phyloP scores from a whole-genome alignment of 2,888 invertebrate genomes.

The Drosophila tripunctata region DNA sequence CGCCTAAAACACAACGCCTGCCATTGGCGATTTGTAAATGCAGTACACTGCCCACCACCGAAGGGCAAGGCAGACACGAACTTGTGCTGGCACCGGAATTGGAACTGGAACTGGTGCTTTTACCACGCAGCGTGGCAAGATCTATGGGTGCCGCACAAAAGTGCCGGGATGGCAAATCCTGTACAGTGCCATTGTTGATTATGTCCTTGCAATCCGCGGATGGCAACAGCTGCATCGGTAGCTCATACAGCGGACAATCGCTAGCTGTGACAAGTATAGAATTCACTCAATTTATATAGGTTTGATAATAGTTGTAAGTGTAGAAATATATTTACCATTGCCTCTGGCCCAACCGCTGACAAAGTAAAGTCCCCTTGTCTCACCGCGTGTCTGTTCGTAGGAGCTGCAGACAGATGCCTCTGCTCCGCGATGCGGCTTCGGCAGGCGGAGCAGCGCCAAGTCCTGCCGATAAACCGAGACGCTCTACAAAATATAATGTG shows the following conservation, averaged over 20 bases:
- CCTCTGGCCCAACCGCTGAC: constrained; percentile 63
- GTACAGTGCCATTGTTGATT: constrained; percentile 13
- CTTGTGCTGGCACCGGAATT: neutral
- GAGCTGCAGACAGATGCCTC: constrained; percentile 49
- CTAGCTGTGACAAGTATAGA: constrained; percentile 22
- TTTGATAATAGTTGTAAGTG: too few species aligned
- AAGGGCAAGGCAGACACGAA: constrained; percentile 53
- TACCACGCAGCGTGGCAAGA: neutral
- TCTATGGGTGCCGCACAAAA: constrained; percentile 42
- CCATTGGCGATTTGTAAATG: constrained; percentile 54
- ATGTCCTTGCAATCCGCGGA: constrained; percentile 39
- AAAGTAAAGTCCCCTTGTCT: constrained; percentile 48
- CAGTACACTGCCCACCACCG: constrained; percentile 54
- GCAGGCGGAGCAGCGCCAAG: constrained; percentile 44
- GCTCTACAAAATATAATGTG: constrained; percentile 14
- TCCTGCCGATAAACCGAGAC: constrained; percentile 43
- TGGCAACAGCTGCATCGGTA: constrained; percentile 64
- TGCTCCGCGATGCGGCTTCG: constrained; percentile 19
- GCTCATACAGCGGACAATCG: constrained; percentile 62
- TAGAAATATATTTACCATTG: constrained; percentile 40
- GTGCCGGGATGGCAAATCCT: constrained; percentile 37
- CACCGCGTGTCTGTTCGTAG: constrained; percentile 52
- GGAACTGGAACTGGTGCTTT: constrained; percentile 12
- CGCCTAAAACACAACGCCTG: constrained; percentile 57
- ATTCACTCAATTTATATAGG: too few species aligned